Base-by-base conservation (phyloP, 2,797 vertebrate genomes). In the Aplochiton taeniatus region DNA sequence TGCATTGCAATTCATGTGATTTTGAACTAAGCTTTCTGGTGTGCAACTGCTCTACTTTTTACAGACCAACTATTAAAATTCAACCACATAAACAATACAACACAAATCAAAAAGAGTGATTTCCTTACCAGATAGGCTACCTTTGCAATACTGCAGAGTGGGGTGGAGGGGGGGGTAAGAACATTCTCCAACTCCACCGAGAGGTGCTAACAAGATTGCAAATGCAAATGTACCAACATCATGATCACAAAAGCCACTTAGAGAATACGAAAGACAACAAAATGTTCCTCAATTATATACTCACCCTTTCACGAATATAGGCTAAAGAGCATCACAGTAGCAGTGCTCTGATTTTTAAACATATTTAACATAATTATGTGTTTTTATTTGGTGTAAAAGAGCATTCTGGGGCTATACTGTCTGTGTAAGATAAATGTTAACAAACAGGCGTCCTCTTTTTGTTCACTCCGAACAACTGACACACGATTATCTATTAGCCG, bases 151-250 rank as follows among this genome's bases (percentile, higher is more conserved):
- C 69, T 61, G 70, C 14, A 47, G 54, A 75, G 64, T n/a, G n/a
- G n/a, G n/a, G n/a, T n/a, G n/a, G n/a, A n/a, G n/a, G n/a, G 58
- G 8, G 63, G 3, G 14, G 16, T 13, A 19, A 67, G 62, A 73
- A 65, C 41, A n/a, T 64, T 48, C 31, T 72, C 12, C 47, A 65
- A 50, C 48, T 68, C 20, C 16, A 11, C 45, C 73, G 68, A 79
- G 46, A 48, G 46, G 46, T 10, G 59, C 70, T 70, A 73, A 65
- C 67, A 60, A 45, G 60, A 62, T 69, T 77, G 77, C 61, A 70
- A 69, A 78, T 75, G 68, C 72, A 82, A 83, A 80, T 80, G 70
- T 58, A 48, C 50, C 20, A 54, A 68, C 64, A 83, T 69, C 73
- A 61, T 14, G 11, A 80, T 79, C 55, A 4, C 56, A 63, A 71